Base-by-base conservation (phyloP, 2,888 invertebrate genomes). In the Colletes collaris region DNA sequence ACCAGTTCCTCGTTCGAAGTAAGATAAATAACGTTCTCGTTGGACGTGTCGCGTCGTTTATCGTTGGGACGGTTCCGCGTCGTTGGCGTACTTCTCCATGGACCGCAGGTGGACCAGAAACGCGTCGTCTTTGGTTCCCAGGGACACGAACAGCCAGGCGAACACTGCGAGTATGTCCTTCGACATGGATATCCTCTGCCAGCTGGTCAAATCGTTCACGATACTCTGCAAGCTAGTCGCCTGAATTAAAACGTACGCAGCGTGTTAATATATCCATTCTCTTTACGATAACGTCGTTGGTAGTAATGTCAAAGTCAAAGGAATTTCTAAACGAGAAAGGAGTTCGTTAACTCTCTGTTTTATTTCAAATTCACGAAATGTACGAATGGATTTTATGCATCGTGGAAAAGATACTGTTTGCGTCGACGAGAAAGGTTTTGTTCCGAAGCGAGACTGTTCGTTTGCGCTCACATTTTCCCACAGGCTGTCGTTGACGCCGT, bases 61-160 rank as follows among this genome's bases (percentile, higher is more conserved):
- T 63, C 35, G 49, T 44, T 62, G 46, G 4, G 75, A 68, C 11
- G 62, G 64, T 13, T 79, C 82, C 0, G 58, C 49, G 56, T 82
- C 82, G 58, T 86, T 86, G 8, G 86, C 76, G 65, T 88, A 91
- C 65, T 89, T 89, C 56, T 89, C 86, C 89, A 92, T 90, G 8
- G 88, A 82, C 63, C 90, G 84, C 7, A 92, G 85, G 80, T 92
- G 89, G 6, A 72, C 76, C 59, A 91, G 65, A 10, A 92, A 83
- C 87, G 92, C 88, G 64, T 92, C 89, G 11, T 91, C 87, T 4
- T 83, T 87, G 53, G 88, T 89, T n/a, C 89, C 91, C 3, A 92
- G 75, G 5, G 90, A 88, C 16, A 90, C 84, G 65, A 92, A 91
- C 11, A 92, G 19, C 92, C 93, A 93, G 5, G 90, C 90, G 5